These are phyloP conservation scores for Scaptomyza tumidula DNA, from an alignment of 2,888 invertebrate genomes.

Conservation along the genomic window DNA sequence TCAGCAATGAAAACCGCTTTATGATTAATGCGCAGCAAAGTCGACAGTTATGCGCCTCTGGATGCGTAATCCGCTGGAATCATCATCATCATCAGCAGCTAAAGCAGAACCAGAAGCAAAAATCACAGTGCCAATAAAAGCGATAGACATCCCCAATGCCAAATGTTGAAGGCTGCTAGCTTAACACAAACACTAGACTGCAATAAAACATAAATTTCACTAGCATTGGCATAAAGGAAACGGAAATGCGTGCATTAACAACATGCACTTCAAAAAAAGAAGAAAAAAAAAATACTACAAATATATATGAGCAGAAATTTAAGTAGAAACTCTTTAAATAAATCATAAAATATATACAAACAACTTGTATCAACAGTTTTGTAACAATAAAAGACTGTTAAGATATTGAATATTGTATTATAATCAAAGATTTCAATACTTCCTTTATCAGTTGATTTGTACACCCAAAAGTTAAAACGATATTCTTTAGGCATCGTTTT, in stretches of 20 bases:
- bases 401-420: too few species aligned
- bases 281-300: not conserved
- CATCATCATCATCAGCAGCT: conserved; percentile 28
- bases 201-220: conserved; percentile 71
- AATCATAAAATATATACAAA: too few species aligned
- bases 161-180: conserved; percentile 11
- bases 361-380: too few species aligned
- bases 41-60: conserved; percentile 63
- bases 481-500: too few species aligned
- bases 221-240: conserved; percentile 41
- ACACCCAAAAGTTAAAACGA: too few species aligned
- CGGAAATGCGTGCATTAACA: conserved; percentile 75
- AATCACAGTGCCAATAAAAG: conserved; percentile 76
- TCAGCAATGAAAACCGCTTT: conserved; percentile 63
- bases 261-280: conserved; percentile 8
- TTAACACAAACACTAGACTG: conserved; percentile 41
- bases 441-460: too few species aligned
- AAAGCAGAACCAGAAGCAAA: conserved; percentile 16
- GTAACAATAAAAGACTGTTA: too few species aligned
- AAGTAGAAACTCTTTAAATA: too few species aligned
- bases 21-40: conserved; percentile 69
- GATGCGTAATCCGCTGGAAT: conserved; percentile 64
- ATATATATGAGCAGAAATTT: too few species aligned
- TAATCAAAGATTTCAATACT: too few species aligned
- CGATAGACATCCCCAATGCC: conserved; percentile 23